A percentile compares a stretch with the other conserved stretches of the same genome.
Evolutionary conservation across 2,113 vertebrate genomes (phyloP).

Genomic region (Micronycteris hirsuta): DNA sequence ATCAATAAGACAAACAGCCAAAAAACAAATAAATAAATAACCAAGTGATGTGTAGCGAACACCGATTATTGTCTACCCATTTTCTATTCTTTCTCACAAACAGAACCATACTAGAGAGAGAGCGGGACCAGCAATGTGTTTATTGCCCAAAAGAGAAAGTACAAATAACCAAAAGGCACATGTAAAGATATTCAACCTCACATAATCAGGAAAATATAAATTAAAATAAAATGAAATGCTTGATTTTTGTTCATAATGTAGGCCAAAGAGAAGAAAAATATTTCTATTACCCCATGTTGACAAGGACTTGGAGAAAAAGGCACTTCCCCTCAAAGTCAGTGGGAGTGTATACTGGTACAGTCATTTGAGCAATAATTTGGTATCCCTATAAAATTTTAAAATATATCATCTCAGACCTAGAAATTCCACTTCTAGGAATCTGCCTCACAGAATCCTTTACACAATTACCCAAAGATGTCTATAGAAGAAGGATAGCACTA

Average conservation of each 20-base stretch:
- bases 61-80: not conserved
- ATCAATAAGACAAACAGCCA: not conserved
- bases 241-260: constrained; percentile 5
- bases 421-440: not conserved
- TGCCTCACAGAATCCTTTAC: not conserved
- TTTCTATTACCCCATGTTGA: not conserved
- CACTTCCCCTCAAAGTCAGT: not conserved
- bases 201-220: not conserved
- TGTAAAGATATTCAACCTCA: not conserved
- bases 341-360: not conserved
- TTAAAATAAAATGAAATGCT: constrained; percentile 9
- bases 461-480: not conserved
- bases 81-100: not conserved
- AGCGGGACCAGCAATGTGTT: not conserved
- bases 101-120: not conserved
- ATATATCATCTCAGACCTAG: not conserved
- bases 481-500: not conserved
- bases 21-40: not conserved
- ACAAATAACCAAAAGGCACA: not conserved
- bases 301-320: not conserved
- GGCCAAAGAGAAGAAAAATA: not conserved
- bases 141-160: not conserved
- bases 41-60: not conserved
- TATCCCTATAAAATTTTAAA: constrained; percentile 1
- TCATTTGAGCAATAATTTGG: not conserved